A percentile compares a stretch with the other conserved stretches of the same genome.
These are phyloP conservation scores for Charanyca ferruginea DNA, from an alignment of 2,888 invertebrate genomes.

Conservation along the genomic window DNA sequence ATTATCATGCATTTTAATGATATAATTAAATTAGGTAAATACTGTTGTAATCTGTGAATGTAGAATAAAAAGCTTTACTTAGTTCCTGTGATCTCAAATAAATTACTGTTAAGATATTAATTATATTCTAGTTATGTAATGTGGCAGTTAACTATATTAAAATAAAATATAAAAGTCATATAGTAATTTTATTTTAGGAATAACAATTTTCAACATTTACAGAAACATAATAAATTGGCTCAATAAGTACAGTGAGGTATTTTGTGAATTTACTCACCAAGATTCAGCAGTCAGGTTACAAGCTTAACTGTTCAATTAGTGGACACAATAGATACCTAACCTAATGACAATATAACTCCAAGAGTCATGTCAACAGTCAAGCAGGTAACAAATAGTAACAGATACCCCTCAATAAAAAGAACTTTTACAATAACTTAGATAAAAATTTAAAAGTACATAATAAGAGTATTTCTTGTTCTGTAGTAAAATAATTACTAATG, in stretches of 20 bases:
- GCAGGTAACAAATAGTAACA: no score
- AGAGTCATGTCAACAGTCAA: no score
- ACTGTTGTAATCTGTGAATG: background rate
- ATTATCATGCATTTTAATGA: background rate
- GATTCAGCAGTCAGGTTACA: background rate
- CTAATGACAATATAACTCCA: no score
- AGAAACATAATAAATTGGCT: background rate
- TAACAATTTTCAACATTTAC: background rate
- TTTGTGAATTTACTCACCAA: background rate
- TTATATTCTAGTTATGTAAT: background rate
- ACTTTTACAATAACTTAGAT: no score
- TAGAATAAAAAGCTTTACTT: background rate
- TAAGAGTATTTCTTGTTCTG: background rate
- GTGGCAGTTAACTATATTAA: slow-evolving; percentile 11
- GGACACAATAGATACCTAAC: no score
- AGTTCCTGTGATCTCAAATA: slow-evolving; percentile 24
- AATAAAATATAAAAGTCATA: slow-evolving; percentile 1
- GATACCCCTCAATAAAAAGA: background rate
- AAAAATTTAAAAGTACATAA: background rate
- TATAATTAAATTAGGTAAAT: background rate
- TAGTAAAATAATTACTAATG: background rate
- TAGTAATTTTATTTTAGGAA: slow-evolving; percentile 1
- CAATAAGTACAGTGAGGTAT: background rate
- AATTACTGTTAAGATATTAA: slow-evolving; percentile 9
- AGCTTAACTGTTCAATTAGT: no score